Evolutionary conservation across 64 coral and sea anemone genomes (phyloP), one percentile per base, ranked within the genome.

Genomic region (Exaiptasia diaphana): DNA sequence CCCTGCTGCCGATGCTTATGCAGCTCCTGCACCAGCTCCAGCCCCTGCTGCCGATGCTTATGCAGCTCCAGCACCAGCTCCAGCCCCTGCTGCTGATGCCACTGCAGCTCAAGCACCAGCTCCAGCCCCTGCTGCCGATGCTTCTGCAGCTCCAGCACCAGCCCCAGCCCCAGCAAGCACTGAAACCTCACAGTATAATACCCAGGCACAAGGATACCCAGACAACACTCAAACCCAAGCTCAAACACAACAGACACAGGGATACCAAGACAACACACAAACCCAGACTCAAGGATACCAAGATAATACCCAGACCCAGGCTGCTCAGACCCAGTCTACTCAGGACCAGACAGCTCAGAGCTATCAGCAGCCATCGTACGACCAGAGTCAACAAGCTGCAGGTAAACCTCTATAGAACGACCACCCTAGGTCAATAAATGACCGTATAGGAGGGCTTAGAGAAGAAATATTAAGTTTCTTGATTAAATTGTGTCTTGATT

Each of bases 61-160:
- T 57, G 49, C 45, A 78, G 74, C 32, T 78, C 52, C 29, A 56
- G 28, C 20, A 42, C 17, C 70, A 75, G 25, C 72, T 9, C 25
- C 49, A 54, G 12, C 50, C 21, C 24, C 71, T 48, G 20, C 70
- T 18, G 11, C 71, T 50, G 25, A 54, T 12, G 32, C 54, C 2
- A 55, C 39, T 57, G 49, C 45, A 78, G 74, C 32, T 78, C 52
- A 53, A 56, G 28, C 20, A 42, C 17, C 70, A 75, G 25, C 72
- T 9, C 25, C 49, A 54, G 12, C 50, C 21, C 24, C 71, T 48
- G 20, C 70, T 18, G 11, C 71, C 29, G 25, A 54, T 12, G 32
- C 54, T 5, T 52, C 39, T 57, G 49, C 45, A 78, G 74, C 32
- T 78, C 52, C 29, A 56, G 28, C 20, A 42, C 17, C 70, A 75